Evolutionary conservation across 2,888 invertebrate genomes (phyloP).

Genomic region (Byasa hedistus): DNA sequence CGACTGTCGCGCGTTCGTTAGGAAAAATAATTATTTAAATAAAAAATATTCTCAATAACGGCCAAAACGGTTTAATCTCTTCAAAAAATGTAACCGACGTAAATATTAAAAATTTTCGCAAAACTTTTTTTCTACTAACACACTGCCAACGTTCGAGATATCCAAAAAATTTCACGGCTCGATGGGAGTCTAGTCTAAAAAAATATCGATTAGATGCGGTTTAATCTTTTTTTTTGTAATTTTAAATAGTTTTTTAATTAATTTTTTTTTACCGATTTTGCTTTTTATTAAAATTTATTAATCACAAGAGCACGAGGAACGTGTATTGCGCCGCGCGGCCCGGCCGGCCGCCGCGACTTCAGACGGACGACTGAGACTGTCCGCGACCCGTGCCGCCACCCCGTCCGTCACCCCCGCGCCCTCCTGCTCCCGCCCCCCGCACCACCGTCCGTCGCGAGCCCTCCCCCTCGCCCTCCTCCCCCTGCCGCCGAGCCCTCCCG

Average conservation of each 20-base stretch:
- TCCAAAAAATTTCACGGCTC: conserved; percentile 62
- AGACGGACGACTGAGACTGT: conserved; percentile 78
- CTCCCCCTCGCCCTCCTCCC: conserved; percentile 42
- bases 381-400: conserved; percentile 57
- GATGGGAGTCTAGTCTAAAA: conserved; percentile 70
- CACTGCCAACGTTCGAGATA: conserved; percentile 65
- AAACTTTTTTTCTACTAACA: conserved; percentile 52
- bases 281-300: conserved; percentile 68
- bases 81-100: conserved; percentile 73
- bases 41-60: conserved; percentile 73
- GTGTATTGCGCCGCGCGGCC: conserved; percentile 77
- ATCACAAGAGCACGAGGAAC: conserved; percentile 81
- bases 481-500: conserved; percentile 46
- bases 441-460: conserved; percentile 77
- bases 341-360: conserved; percentile 79
- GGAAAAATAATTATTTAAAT: conserved; percentile 68
- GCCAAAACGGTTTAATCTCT: conserved; percentile 73
- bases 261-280: conserved; percentile 14
- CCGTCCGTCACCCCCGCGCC: conserved; percentile 37
- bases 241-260: too few relatives aligned
- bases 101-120: conserved; percentile 77
- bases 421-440: conserved; percentile 46
- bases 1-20: conserved; percentile 53
- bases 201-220: conserved; percentile 74
- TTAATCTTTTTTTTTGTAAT: conserved; percentile 40